Evolutionary conservation across 1,140 invertebrate genomes (phyloP).

Genomic region (Drosophila jambulina): DNA sequence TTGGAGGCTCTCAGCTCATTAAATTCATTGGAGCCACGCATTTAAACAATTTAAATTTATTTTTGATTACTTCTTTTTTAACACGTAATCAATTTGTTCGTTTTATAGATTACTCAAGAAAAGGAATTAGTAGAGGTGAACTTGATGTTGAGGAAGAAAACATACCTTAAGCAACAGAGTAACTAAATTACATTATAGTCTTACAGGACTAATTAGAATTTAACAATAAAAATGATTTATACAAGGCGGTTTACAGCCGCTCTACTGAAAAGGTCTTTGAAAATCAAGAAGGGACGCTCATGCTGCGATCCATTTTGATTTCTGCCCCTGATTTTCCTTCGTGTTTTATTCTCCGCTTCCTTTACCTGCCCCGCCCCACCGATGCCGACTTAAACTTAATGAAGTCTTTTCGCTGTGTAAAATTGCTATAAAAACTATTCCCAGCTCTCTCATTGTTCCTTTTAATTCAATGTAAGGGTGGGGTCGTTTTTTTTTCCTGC

Average conservation of each 20-base stretch:
- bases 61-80: constrained; percentile 9
- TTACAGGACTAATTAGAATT: constrained; percentile 61
- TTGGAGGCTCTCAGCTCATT: constrained; percentile 48
- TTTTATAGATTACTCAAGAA: constrained; percentile 17
- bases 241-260: constrained; percentile 56
- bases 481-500: too few relatives aligned
- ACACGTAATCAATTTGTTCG: constrained; percentile 27
- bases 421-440: constrained; percentile 80
- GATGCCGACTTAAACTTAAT: constrained; percentile 71
- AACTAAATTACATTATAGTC: constrained; percentile 66
- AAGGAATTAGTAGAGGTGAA: constrained; percentile 4
- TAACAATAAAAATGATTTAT: constrained; percentile 80
- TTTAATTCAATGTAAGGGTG: constrained; percentile 12
- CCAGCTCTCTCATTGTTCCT: constrained; percentile 46
- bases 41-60: constrained; percentile 12
- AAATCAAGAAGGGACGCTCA: constrained; percentile 4
- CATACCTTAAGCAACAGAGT: constrained; percentile 69
- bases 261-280: constrained; percentile 36
- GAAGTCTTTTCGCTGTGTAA: constrained; percentile 82
- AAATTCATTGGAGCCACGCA: constrained; percentile 63
- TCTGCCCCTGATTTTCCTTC: constrained; percentile 15
- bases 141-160: constrained; percentile 12
- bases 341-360: background rate
- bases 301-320: constrained; percentile 27
- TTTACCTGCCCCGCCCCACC: constrained; percentile 29